These are phyloP conservation scores for Phlogophora meticulosa DNA, from an alignment of 2,888 invertebrate genomes.

Conservation along the genomic window DNA sequence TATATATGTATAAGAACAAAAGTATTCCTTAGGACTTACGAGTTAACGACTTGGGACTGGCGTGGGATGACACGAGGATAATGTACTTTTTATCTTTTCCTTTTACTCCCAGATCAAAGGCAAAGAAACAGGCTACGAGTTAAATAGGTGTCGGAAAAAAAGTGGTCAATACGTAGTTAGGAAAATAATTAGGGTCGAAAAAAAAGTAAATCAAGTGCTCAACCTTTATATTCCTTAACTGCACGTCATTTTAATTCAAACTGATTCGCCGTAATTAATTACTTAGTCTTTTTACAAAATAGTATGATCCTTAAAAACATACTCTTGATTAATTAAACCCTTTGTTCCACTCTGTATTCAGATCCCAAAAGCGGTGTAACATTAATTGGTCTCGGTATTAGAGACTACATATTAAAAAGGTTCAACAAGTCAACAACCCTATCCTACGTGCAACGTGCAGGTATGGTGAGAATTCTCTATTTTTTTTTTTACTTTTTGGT, in stretches of 20 bases:
- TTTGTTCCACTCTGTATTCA: slow-evolving; percentile 79
- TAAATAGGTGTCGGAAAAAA: slow-evolving; percentile 1
- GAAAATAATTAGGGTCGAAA: not conserved
- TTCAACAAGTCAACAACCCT: slow-evolving; percentile 85
- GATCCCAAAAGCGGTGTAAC: slow-evolving; percentile 73
- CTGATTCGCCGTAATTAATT: slow-evolving; percentile 17
- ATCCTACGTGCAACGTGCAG: slow-evolving; percentile 79
- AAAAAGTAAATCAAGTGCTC: not conserved
- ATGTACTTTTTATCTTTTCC: slow-evolving; percentile 43
- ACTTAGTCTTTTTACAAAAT: slow-evolving; percentile 22
- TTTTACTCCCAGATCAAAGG: slow-evolving; percentile 36
- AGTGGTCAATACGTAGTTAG: not conserved
- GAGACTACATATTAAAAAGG: slow-evolving; percentile 84
- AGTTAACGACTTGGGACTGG: slow-evolving; percentile 54
- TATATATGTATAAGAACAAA: slow-evolving; percentile 38
- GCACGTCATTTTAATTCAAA: not conserved
- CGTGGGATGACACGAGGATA: slow-evolving; percentile 54
- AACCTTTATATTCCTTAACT: not conserved
- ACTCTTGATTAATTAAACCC: slow-evolving; percentile 68
- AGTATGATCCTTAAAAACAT: slow-evolving; percentile 24
- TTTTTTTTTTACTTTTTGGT: slow-evolving; percentile 66
- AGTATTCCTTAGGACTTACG: slow-evolving; percentile 45
- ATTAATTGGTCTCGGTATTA: slow-evolving; percentile 84
- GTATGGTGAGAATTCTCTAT: slow-evolving; percentile 75
- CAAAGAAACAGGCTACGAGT: slow-evolving; percentile 8